Base-by-base conservation (phyloP, 1,140 invertebrate species). In the Plutomurus gul region DNA sequence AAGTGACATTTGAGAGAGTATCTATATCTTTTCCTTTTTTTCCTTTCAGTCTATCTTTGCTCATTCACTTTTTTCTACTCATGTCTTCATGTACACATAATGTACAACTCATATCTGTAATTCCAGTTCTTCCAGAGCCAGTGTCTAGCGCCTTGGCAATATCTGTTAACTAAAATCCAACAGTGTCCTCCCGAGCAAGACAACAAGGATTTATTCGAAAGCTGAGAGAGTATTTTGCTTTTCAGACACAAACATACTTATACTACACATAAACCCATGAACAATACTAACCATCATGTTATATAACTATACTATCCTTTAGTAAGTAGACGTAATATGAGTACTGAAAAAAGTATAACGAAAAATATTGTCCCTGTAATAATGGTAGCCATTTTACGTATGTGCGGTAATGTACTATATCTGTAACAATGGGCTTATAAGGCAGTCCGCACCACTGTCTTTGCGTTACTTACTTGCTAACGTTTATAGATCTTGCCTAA, bases 1-100 rank as follows among this genome's bases (percentile, higher is more conserved):
- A 65, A 65, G 56, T 30, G 56, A 65, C 56, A 65, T 65, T 65
- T 65, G 56, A 65, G 56, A 65, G 56, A 65, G 27, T 65, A 65
- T 65, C 56, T 65, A n/a, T n/a, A n/a, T n/a, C n/a, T n/a, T n/a
- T n/a, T n/a, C 33, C 13, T 22, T 6, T 49, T 49, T 51, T 51
- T 22, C 22, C 56, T 65, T 65, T 65, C 11, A 65, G 30, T 65
- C 56, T 65, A 36, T 65, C 56, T 65, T n/a, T 33, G 27, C 16
- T 65, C 56, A 65, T 65, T 65, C 56, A 65, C 30, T 65, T 65
- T 65, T 65, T 65, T 65, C 13, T 30, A 36, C 56, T 33, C 56
- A 65, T 65, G 56, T 30, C 56, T 65, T 27, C 39, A 13, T 43
- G 10, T 8, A 3, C n/a, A 3, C 39, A 43, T 43, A 43, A n/a